Percentiles rank a stretch among this genome's conserved stretches.
Conservation (phyloP, 2,797 vertebrate genomes). For the Miopithecus talapoin region DNA sequence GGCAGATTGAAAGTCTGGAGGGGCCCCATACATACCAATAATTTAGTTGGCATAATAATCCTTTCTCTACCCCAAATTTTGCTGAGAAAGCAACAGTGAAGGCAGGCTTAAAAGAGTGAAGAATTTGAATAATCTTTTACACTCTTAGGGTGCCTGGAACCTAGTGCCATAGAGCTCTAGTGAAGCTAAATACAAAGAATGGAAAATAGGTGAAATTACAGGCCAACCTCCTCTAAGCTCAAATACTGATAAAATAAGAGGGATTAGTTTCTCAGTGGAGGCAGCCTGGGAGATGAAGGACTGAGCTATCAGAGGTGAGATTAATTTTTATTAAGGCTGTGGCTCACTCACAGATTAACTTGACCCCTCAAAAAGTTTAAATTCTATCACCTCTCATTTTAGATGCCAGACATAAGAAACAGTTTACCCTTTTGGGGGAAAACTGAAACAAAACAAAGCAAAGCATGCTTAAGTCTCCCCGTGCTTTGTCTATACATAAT, state of each 20-base stretch:
- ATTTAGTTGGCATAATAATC: background rate
- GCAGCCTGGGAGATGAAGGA: background rate
- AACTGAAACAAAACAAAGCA: background rate
- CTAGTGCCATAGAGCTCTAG: background rate
- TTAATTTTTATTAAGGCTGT: background rate
- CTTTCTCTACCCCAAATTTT: background rate
- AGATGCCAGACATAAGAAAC: background rate
- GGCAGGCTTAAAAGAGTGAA: background rate
- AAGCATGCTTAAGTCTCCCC: background rate
- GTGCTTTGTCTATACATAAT: background rate
- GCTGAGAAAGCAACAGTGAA: background rate
- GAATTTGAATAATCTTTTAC: background rate
- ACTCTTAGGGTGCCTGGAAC: background rate
- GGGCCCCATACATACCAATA: background rate
- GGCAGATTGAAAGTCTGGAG: background rate
- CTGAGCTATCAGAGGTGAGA: background rate
- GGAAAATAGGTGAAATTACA: background rate
- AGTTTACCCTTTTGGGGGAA: background rate
- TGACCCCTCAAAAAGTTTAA: background rate
- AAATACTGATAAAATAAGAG: background rate
- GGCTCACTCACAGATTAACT: background rate
- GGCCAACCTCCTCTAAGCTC: background rate
- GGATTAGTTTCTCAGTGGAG: background rate
- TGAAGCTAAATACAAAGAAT: conserved; percentile 11
- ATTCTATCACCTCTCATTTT: background rate